Evolutionary conservation across 1,140 invertebrate species (phyloP).

Genomic region (Acromyrmex echinatior): DNA sequence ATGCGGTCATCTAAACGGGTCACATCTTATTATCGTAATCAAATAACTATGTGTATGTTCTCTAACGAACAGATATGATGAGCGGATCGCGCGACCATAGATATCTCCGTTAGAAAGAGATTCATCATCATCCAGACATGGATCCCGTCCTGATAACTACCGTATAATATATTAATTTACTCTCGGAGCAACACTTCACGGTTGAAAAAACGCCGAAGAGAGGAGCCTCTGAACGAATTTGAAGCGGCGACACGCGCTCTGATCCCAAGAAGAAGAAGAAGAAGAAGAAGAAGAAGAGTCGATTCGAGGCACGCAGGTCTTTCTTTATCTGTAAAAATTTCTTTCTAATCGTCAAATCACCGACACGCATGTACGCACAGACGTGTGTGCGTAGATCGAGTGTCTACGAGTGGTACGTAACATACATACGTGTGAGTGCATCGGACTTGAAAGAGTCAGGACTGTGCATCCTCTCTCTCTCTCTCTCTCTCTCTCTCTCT

Average conservation of each 20-base stretch:
- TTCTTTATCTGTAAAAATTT: conserved; percentile 1
- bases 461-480: conserved; percentile 66
- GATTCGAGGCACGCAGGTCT: background rate
- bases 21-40: conserved; percentile 11
- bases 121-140: conserved; percentile 48
- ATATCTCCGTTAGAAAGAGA: conserved; percentile 52
- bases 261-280: conserved; percentile 22
- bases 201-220: conserved; percentile 45
- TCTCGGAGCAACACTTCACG: conserved; percentile 52
- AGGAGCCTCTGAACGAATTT: conserved; percentile 11
- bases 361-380: background rate
- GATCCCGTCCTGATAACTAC: conserved; percentile 46
- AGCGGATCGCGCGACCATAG: conserved; percentile 4
- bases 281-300: conserved; percentile 28
- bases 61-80: conserved; percentile 43
- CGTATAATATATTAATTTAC: conserved; percentile 61
- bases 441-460: conserved; percentile 25
- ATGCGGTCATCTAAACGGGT: background rate
- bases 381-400: conserved; percentile 28
- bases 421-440: conserved; percentile 9
- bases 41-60: background rate
- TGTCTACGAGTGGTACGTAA: conserved; percentile 32
- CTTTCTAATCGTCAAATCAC: conserved; percentile 34
- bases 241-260: conserved; percentile 44
- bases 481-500: conserved; percentile 18